Evolutionary conservation across 2,113 vertebrate genomes (phyloP).

Genomic region (Sminthopsis crassicaudata): DNA sequence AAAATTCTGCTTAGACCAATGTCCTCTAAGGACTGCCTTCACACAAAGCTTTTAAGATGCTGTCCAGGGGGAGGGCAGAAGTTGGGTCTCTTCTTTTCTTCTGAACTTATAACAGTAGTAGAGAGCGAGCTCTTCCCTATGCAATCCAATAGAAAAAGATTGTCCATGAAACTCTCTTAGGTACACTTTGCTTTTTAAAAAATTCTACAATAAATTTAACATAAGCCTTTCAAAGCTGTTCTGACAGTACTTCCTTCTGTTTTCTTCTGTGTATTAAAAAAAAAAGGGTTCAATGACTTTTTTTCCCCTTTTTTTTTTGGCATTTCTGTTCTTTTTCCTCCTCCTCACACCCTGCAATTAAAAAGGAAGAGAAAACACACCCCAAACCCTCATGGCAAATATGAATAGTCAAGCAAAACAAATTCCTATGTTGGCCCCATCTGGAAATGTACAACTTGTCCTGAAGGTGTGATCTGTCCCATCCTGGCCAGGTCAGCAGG

Average conservation of each 20-base stretch:
- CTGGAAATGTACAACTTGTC: neutral
- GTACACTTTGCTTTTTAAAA: neutral
- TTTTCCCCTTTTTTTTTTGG: neutral
- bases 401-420: neutral
- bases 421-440: neutral
- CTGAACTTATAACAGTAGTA: neutral
- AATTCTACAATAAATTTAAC: neutral
- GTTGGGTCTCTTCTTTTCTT: neutral
- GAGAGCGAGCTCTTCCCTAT: neutral
- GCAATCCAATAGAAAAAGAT: neutral
- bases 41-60: neutral
- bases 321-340: neutral
- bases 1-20: neutral
- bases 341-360: neutral
- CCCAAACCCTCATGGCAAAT: neutral
- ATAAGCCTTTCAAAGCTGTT: neutral
- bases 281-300: neutral
- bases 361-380: neutral
- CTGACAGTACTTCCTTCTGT: neutral
- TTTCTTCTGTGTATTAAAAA: neutral
- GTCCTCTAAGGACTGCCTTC: neutral
- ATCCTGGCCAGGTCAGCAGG: fast-evolving
- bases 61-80: neutral
- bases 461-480: neutral
- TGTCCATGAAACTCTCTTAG: neutral